phyloP scores from a whole-genome alignment of 2,888 invertebrate species.

The Perizoma affinitatum region DNA sequence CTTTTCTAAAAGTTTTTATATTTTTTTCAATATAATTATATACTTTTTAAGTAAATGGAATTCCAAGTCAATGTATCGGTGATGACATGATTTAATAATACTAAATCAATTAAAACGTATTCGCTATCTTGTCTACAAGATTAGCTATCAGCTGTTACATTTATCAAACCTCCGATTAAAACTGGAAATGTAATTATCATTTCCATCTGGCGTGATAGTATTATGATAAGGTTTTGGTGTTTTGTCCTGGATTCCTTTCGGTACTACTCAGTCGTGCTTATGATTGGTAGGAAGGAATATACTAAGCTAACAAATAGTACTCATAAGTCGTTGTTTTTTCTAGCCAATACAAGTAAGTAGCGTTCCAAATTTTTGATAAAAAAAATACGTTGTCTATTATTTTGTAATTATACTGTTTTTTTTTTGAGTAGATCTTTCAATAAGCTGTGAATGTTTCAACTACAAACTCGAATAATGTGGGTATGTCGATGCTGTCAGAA shows the following conservation, averaged over 20 bases:
- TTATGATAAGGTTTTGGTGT: constrained; percentile 3
- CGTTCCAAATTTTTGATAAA: neutral
- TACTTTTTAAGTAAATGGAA: no score
- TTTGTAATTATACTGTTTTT: neutral
- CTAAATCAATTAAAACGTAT: no score
- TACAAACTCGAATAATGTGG: constrained; percentile 18
- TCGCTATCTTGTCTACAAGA: no score
- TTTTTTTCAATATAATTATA: no score
- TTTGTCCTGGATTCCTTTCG: neutral
- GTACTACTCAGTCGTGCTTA: constrained; percentile 2
- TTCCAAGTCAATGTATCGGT: no score
- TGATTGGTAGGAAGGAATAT: neutral
- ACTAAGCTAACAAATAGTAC: neutral
- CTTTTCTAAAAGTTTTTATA: no score
- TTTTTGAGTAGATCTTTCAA: neutral
- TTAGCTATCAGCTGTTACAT: no score
- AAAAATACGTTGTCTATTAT: neutral
- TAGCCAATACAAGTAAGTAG: constrained; percentile 12
- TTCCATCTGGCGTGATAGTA: neutral
- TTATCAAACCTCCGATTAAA: no score
- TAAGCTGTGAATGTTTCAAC: constrained; percentile 23
- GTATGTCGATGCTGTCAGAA: constrained; percentile 28
- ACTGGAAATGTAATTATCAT: constrained; percentile 8
- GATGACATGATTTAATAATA: no score
- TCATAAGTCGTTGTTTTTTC: neutral